phyloP scores from a whole-genome alignment of 2,888 invertebrate species.

The Synanthedon andrenaeformis region DNA sequence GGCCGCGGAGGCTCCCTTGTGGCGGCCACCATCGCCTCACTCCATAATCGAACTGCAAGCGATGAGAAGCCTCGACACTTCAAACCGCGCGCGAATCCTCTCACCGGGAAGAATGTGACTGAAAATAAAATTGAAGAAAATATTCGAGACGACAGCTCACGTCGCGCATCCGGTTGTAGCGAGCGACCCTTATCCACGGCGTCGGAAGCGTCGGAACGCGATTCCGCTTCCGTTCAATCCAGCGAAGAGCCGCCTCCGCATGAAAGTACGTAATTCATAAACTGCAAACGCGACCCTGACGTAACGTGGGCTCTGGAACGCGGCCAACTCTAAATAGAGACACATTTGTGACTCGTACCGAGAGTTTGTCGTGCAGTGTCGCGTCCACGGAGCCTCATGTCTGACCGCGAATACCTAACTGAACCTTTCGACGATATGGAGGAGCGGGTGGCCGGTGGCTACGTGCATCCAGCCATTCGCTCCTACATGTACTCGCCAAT shows the following conservation, averaged over 20 bases:
- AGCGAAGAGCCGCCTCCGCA: slow-evolving; percentile 64
- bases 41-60: slow-evolving; percentile 51
- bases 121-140: slow-evolving; percentile 31
- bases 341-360: slow-evolving; percentile 56
- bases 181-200: slow-evolving; percentile 62
- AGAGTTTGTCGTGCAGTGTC: slow-evolving; percentile 65
- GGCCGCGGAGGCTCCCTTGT: slow-evolving; percentile 72
- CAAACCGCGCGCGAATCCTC: slow-evolving; percentile 37
- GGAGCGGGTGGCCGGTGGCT: slow-evolving; percentile 45
- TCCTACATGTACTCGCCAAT: slow-evolving; percentile 68
- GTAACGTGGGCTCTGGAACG: slow-evolving; percentile 57
- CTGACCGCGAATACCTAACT: slow-evolving; percentile 65
- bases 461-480: slow-evolving; percentile 62
- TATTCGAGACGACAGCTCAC: slow-evolving; percentile 29
- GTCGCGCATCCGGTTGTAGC: slow-evolving; percentile 49
- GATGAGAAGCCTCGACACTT: slow-evolving; percentile 41
- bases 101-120: slow-evolving; percentile 32
- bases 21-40: slow-evolving; percentile 67
- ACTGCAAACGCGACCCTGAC: slow-evolving; percentile 53
- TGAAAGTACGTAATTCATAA: slow-evolving; percentile 60
- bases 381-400: slow-evolving; percentile 60
- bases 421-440: slow-evolving; percentile 59
- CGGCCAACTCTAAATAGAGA: slow-evolving; percentile 64
- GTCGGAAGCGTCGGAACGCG: slow-evolving; percentile 59
- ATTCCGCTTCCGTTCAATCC: slow-evolving; percentile 63